Evolutionary conservation across 2,888 invertebrate species (phyloP).

Genomic region (Ceratothoa steindachneri): DNA sequence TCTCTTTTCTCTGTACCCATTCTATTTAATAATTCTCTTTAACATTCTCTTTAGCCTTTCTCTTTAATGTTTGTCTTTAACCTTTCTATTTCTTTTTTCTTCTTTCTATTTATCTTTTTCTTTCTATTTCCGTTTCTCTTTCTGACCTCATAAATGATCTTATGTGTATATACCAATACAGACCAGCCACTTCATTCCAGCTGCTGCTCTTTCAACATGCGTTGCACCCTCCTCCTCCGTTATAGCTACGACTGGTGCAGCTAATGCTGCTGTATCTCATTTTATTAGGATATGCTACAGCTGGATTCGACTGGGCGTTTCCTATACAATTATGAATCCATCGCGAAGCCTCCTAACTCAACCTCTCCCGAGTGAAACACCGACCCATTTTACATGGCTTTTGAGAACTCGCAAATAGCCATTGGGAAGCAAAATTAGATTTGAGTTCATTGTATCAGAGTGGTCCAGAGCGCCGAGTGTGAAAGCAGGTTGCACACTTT

Average conservation of each 20-base stretch:
- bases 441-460: not conserved
- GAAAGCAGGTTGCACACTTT: not conserved
- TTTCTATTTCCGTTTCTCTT: not conserved
- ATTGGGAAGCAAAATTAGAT: not conserved
- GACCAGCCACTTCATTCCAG: no score
- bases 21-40: not conserved
- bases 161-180: not conserved
- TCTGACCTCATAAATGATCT: not conserved
- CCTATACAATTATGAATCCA: conserved; percentile 1
- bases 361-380: not conserved
- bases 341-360: not conserved
- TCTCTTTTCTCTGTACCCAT: not conserved
- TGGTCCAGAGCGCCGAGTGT: not conserved
- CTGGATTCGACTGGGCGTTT: not conserved
- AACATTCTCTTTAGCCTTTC: not conserved
- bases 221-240: not conserved
- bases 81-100: not conserved
- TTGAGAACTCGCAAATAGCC: not conserved
- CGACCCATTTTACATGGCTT: not conserved
- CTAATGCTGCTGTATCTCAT: conserved; percentile 3
- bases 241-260: not conserved
- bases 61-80: not conserved
- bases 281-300: conserved; percentile 5
- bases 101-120: not conserved
- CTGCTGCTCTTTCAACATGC: not conserved